Percentiles rank a stretch among this genome's conserved stretches.
These are phyloP conservation scores for Tinea semifulvella DNA, from an alignment of 2,888 invertebrate genomes.

Conservation along the genomic window DNA sequence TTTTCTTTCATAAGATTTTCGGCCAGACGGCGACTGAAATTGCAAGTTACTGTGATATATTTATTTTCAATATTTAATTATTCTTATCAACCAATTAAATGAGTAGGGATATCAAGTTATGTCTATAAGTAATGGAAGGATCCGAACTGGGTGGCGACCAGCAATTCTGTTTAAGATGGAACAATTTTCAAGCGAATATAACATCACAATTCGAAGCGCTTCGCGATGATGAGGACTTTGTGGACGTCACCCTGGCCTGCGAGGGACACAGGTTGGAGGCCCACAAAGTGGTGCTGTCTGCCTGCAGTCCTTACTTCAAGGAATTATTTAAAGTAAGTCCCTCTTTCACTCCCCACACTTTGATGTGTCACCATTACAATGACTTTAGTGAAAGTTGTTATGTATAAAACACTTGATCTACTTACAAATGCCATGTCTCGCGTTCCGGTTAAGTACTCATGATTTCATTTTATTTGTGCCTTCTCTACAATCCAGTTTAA, in stretches of 20 bases:
- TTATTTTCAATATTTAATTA: constrained; percentile 65
- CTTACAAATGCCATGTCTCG: constrained; percentile 68
- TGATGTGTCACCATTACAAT: constrained; percentile 68
- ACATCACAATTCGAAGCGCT: constrained; percentile 86
- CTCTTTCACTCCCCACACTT: constrained; percentile 65
- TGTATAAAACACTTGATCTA: constrained; percentile 68
- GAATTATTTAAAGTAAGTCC: constrained; percentile 82
- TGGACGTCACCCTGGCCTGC: constrained; percentile 88
- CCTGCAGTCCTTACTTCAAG: constrained; percentile 90
- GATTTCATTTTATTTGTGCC: constrained; percentile 61
- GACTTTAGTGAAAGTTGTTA: constrained; percentile 68
- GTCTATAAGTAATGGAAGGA: constrained; percentile 69
- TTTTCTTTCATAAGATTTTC: constrained; percentile 68
- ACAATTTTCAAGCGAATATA: constrained; percentile 89
- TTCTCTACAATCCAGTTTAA: constrained; percentile 48
- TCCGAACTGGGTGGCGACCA: constrained; percentile 75
- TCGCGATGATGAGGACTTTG: constrained; percentile 87
- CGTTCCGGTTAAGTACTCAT: constrained; percentile 67
- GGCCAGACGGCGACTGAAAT: constrained; percentile 68
- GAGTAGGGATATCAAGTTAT: constrained; percentile 68
- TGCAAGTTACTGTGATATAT: constrained; percentile 68
- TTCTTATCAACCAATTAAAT: constrained; percentile 67
- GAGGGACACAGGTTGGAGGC: constrained; percentile 85
- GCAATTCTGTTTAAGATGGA: constrained; percentile 91
- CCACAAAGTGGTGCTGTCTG: constrained; percentile 86